These are phyloP conservation scores for Coracias cyanogaster DNA, from an alignment of 2,797 vertebrate genomes.

Conservation along the genomic window DNA sequence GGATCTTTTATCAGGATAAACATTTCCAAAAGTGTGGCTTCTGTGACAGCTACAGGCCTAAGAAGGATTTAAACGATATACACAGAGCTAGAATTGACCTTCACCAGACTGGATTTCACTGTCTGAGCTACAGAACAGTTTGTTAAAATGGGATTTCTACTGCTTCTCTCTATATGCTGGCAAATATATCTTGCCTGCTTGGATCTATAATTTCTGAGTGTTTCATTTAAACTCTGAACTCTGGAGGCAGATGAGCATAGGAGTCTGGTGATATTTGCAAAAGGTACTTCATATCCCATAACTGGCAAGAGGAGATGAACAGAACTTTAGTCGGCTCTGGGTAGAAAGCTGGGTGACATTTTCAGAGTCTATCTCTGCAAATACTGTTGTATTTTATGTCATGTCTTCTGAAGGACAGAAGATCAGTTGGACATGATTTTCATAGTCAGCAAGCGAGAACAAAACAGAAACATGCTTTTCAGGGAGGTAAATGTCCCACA, in stretches of 20 bases:
- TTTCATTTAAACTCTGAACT: constrained; percentile 11
- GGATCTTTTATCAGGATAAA: neutral
- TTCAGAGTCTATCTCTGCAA: neutral
- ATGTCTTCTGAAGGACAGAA: neutral
- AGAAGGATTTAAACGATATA: neutral
- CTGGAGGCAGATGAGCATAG: neutral
- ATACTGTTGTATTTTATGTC: neutral
- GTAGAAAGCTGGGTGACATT: neutral
- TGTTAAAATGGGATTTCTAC: constrained; percentile 4
- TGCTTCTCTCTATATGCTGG: neutral
- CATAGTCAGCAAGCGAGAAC: neutral
- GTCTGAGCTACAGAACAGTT: neutral
- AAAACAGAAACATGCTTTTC: neutral
- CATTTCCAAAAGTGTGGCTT: neutral
- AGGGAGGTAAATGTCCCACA: neutral
- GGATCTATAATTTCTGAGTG: constrained; percentile 9
- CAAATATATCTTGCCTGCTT: neutral
- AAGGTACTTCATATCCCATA: neutral
- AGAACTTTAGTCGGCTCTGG: neutral
- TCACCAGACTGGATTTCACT: neutral
- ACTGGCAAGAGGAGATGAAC: neutral
- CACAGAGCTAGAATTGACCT: neutral
- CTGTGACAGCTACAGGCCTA: neutral
- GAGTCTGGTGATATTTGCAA: neutral
- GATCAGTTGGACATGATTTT: neutral